Conservation (phyloP, 2,113 vertebrate species). For the Lagenorhynchus albirostris region DNA sequence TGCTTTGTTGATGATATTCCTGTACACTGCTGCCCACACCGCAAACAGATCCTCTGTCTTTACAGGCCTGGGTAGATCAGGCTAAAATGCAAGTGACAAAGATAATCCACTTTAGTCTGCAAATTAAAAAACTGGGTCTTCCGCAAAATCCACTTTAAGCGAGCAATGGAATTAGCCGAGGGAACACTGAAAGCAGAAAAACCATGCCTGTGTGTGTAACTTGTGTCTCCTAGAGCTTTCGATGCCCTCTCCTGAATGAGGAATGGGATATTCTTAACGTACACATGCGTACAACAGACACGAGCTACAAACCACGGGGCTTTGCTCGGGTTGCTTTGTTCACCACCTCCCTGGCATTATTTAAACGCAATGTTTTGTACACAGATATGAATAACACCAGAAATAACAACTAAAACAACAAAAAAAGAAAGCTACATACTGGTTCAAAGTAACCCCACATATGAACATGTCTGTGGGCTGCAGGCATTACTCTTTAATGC, state of each 20-base stretch:
- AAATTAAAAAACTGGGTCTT: neutral
- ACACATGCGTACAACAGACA: neutral
- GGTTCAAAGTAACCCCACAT: neutral
- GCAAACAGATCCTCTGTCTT: neutral
- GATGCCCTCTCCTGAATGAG: neutral
- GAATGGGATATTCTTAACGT: neutral
- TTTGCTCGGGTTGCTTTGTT: neutral
- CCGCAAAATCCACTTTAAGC: neutral
- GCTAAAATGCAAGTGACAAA: neutral
- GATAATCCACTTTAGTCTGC: neutral
- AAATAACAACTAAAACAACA: neutral
- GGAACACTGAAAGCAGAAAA: neutral
- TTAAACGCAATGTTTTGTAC: constrained; percentile 3
- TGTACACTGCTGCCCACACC: neutral
- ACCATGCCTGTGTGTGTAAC: too few relatives aligned
- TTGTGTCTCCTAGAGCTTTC: neutral
- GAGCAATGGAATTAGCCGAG: neutral
- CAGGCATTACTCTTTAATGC: neutral
- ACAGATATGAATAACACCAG: constrained; percentile 30
- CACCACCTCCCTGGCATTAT: neutral
- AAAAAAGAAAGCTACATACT: neutral
- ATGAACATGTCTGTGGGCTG: neutral
- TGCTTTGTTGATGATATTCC: neutral
- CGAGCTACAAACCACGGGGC: neutral
- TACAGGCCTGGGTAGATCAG: neutral